phyloP scores from a whole-genome alignment of 2,797 vertebrate genomes.

The Epinephelus awoara region DNA sequence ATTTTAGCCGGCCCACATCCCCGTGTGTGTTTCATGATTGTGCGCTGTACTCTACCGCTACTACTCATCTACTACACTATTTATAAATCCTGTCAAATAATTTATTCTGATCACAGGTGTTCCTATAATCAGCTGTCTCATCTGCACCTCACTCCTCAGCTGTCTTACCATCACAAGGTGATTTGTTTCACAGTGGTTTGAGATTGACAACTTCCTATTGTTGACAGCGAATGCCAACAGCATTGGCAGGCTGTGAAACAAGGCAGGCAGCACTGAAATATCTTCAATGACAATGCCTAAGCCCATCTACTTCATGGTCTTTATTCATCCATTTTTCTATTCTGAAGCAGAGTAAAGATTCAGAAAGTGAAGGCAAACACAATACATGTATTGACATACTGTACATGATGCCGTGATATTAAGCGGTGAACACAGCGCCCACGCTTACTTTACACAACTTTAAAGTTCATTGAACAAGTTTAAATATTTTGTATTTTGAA shows the following conservation, averaged over 20 bases:
- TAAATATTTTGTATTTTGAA: conserved; percentile 23
- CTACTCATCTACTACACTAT: conserved; percentile 27
- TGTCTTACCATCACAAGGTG: conserved; percentile 47
- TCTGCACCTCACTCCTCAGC: conserved; percentile 48
- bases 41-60: conserved; percentile 7
- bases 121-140: conserved; percentile 58
- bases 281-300: conserved; percentile 40
- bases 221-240: conserved; percentile 54
- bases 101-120: conserved; percentile 63
- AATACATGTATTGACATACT: conserved; percentile 1
- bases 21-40: neutral
- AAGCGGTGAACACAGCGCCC: neutral
- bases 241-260: conserved; percentile 46
- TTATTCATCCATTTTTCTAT: conserved; percentile 10
- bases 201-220: conserved; percentile 65
- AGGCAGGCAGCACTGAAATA: conserved; percentile 33
- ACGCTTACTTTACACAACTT: conserved; percentile 1
- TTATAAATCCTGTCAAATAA: conserved; percentile 59
- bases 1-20: neutral
- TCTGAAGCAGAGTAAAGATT: conserved; percentile 3
- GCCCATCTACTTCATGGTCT: conserved; percentile 11
- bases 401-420: neutral
- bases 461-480: conserved; percentile 20
- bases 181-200: conserved; percentile 57
- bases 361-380: conserved; percentile 5